Conservation (phyloP, 1,140 invertebrate genomes). For the Diorhabda sublineata region DNA sequence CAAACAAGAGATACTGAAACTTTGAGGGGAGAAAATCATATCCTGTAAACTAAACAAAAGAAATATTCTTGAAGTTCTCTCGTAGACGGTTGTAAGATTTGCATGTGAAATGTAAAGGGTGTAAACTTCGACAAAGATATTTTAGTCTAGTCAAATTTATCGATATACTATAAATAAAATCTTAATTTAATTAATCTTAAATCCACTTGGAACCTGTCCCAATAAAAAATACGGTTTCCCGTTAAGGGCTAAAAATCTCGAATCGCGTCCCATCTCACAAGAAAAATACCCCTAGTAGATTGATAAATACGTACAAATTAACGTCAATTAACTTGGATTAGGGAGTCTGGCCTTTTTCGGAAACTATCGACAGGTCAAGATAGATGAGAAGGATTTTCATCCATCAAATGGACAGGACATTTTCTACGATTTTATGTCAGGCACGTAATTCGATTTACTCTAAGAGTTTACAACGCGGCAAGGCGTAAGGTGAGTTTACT, state of each 20-base stretch:
- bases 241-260: not conserved
- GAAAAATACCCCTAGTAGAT: slow-evolving; percentile 14
- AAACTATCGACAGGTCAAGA: slow-evolving; percentile 14
- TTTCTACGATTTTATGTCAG: slow-evolving; percentile 10
- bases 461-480: not conserved
- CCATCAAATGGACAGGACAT: slow-evolving; percentile 17
- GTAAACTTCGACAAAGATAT: slow-evolving; percentile 21
- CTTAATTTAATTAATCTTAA: not conserved
- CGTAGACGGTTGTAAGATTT: slow-evolving; percentile 20
- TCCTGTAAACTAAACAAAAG: slow-evolving; percentile 19
- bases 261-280: not conserved
- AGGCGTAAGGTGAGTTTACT: not conserved
- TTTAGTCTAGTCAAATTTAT: slow-evolving; percentile 9
- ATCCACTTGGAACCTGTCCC: not conserved
- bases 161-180: not conserved
- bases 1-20: slow-evolving; percentile 4
- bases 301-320: slow-evolving; percentile 17
- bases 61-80: slow-evolving; percentile 23
- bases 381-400: slow-evolving; percentile 9
- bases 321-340: slow-evolving; percentile 15
- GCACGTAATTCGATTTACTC: slow-evolving; percentile 11
- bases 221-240: slow-evolving; percentile 3
- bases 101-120: slow-evolving; percentile 28
- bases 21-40: slow-evolving; percentile 4
- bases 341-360: slow-evolving; percentile 12